Percentiles rank a stretch among this genome's conserved stretches.
Conservation (phyloP, 1,140 invertebrate species). For the Leptoteleia sp. region DNA sequence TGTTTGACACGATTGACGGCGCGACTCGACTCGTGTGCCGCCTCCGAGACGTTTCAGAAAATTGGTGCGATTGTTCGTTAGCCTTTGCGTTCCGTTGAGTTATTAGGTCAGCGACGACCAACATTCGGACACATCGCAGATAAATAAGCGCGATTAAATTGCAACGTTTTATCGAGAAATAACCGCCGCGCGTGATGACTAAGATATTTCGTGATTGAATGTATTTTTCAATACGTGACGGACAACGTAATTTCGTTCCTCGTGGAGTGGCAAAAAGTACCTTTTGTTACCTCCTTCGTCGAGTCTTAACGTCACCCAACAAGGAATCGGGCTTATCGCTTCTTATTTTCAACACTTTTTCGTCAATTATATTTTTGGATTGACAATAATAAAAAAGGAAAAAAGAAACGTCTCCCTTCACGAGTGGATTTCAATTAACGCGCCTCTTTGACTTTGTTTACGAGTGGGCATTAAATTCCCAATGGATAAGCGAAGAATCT, state of each 20-base stretch:
- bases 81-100: conserved; percentile 8
- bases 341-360: no score
- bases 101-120: conserved; percentile 42
- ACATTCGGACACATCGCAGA: conserved; percentile 22
- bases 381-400: no score
- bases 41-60: conserved; percentile 6
- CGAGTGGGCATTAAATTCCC: conserved; percentile 64
- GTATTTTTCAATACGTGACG: conserved; percentile 32
- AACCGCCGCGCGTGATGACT: conserved; percentile 31
- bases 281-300: background rate
- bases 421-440: conserved; percentile 31
- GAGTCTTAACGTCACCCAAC: no score
- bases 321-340: no score
- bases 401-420: no score
- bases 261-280: background rate
- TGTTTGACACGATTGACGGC: conserved; percentile 47
- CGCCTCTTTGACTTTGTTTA: conserved; percentile 46
- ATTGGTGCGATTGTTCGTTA: conserved; percentile 36
- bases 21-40: conserved; percentile 14
- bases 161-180: conserved; percentile 29
- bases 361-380: no score
- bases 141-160: conserved; percentile 49
- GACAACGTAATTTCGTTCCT: conserved; percentile 7
- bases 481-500: conserved; percentile 39
- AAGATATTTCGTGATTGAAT: conserved; percentile 10